Evolutionary conservation across 1,140 invertebrate species (phyloP).

Genomic region (Diplogasteroides magnus): DNA sequence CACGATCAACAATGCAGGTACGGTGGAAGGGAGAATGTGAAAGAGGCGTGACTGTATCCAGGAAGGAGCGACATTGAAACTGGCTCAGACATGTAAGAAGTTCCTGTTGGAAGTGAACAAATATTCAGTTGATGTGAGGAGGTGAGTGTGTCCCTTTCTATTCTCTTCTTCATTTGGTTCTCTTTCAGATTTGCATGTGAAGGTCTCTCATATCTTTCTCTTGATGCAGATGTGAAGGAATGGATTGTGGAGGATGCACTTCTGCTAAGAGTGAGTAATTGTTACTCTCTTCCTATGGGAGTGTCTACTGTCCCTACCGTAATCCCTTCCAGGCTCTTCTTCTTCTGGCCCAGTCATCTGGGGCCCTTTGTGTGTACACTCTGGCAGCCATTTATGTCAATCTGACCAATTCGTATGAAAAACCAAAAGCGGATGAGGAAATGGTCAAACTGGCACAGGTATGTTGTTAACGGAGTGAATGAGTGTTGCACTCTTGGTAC

Average conservation of each 20-base stretch:
- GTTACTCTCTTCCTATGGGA: neutral
- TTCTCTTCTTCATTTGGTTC: slow-evolving; percentile 2
- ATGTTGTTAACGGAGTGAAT: too few species aligned
- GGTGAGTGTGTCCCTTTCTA: slow-evolving; percentile 16
- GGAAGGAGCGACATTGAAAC: slow-evolving; percentile 84
- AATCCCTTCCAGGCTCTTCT: slow-evolving; percentile 17
- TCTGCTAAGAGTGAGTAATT: slow-evolving; percentile 67
- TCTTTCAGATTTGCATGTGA: slow-evolving; percentile 70
- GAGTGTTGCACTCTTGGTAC: too few species aligned
- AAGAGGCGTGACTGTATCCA: too few species aligned
- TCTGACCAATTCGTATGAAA: slow-evolving; percentile 94
- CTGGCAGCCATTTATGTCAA: slow-evolving; percentile 73
- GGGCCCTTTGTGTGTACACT: slow-evolving; percentile 55
- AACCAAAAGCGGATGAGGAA: slow-evolving; percentile 91
- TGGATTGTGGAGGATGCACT: slow-evolving; percentile 79
- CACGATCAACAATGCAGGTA: slow-evolving; percentile 84
- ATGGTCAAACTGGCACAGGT: slow-evolving; percentile 88
- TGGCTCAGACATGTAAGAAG: slow-evolving; percentile 82
- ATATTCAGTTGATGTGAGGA: slow-evolving; percentile 42
- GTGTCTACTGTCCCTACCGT: neutral
- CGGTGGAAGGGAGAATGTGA: too few species aligned
- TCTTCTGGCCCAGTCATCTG: slow-evolving; percentile 35
- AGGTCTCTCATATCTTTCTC: slow-evolving; percentile 88
- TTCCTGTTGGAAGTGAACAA: slow-evolving; percentile 50
- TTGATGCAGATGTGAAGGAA: slow-evolving; percentile 98